A percentile compares a stretch with the other conserved stretches of the same genome.
phyloP scores from a whole-genome alignment of 2,113 vertebrate genomes.

The Pelodiscus sinensis region DNA sequence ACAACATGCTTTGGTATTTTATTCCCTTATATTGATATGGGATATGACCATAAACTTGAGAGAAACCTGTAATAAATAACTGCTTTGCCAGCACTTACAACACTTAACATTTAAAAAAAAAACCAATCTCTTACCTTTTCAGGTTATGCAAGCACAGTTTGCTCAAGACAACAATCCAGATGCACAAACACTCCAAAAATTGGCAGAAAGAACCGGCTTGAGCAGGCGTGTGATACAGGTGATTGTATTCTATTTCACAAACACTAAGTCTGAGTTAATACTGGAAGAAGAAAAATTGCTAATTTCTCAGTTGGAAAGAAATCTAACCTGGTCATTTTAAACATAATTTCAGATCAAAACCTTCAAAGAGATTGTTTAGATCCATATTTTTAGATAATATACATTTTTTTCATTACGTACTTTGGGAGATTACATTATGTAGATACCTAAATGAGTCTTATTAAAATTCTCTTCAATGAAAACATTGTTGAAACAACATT shows the following conservation, averaged over 20 bases:
- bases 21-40: neutral
- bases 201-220: constrained; percentile 96
- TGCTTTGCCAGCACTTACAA: neutral
- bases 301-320: neutral
- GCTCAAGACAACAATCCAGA: constrained; percentile 99
- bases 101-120: neutral
- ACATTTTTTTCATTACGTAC: neutral
- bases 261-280: neutral
- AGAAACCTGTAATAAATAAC: neutral
- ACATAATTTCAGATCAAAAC: neutral
- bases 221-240: constrained; percentile 99
- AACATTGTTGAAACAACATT: neutral
- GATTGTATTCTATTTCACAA: neutral
- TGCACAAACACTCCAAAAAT: constrained; percentile 96
- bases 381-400: accelerated
- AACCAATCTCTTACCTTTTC: constrained; percentile 39
- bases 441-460: neutral
- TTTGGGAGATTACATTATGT: neutral
- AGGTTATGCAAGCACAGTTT: constrained; percentile 99
- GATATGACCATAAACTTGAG: neutral
- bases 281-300: neutral
- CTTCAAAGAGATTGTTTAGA: neutral
- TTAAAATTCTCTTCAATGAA: neutral
- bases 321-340: neutral
- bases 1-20: neutral